A percentile compares a stretch with the other conserved stretches of the same genome.
These are phyloP conservation scores for Pseudomyrmex dendroicus DNA, from an alignment of 1,140 invertebrate species.

Conservation along the genomic window DNA sequence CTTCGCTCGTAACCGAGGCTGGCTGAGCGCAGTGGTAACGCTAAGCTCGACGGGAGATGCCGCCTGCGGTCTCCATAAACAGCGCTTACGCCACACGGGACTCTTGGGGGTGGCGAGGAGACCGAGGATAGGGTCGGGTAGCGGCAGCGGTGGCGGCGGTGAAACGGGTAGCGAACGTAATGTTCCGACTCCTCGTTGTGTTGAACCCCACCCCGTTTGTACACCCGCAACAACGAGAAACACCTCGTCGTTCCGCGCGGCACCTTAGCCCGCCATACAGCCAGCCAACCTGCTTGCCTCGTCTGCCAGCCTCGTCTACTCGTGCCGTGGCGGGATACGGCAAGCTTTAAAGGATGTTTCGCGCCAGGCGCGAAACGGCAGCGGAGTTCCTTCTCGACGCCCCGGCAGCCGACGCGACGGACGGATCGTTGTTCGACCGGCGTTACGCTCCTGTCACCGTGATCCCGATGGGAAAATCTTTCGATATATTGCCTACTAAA, in stretches of 20 bases:
- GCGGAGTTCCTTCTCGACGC: constrained; percentile 54
- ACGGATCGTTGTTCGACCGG: constrained; percentile 61
- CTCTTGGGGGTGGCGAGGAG: not conserved
- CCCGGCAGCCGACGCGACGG: not conserved
- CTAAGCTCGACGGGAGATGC: constrained; percentile 79
- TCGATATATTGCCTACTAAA: constrained; percentile 72
- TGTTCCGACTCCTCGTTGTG: constrained; percentile 70
- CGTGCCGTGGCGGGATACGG: constrained; percentile 63
- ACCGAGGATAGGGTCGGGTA: not conserved
- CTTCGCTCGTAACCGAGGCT: constrained; percentile 75
- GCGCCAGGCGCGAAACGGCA: constrained; percentile 64
- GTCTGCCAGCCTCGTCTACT: constrained; percentile 22
- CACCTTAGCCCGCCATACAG: constrained; percentile 52
- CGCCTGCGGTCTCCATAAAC: constrained; percentile 81
- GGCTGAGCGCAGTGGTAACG: constrained; percentile 73
- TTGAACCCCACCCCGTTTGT: constrained; percentile 43
- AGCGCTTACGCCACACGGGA: constrained; percentile 71
- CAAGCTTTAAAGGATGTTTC: constrained; percentile 67
- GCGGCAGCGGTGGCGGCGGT: not conserved
- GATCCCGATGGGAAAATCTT: constrained; percentile 68
- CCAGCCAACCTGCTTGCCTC: not conserved
- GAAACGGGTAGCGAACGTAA: constrained; percentile 48
- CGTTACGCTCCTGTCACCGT: constrained; percentile 54
- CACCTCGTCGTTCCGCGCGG: constrained; percentile 66
- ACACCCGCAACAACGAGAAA: constrained; percentile 60